Conservation (phyloP, 2,113 vertebrate genomes). For the Dasyurus viverrinus region DNA sequence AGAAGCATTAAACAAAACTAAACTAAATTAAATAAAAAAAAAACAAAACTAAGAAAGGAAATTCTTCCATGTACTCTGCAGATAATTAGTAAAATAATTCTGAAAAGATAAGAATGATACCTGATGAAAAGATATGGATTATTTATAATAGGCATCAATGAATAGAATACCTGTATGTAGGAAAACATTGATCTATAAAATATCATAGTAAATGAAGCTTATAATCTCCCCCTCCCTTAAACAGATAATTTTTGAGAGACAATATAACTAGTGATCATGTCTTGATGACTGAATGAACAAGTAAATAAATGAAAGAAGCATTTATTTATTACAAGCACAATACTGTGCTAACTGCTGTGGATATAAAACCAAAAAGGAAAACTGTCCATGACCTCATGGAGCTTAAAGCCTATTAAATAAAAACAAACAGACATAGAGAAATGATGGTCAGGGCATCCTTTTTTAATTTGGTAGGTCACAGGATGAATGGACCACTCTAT, state of each 20-base stretch:
- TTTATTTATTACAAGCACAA: background rate
- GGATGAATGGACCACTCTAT: background rate
- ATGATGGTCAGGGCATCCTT: background rate
- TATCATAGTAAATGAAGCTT: background rate
- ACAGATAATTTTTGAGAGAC: constrained; percentile 26
- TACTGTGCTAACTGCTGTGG: background rate
- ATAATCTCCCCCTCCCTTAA: constrained; percentile 4
- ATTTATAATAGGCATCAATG: background rate
- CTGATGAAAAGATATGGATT: background rate
- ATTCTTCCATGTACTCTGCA: background rate
- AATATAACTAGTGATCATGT: constrained; percentile 29
- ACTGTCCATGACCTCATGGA: background rate
- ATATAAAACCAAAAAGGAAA: background rate
- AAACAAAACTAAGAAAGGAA: background rate
- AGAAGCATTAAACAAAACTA: background rate
- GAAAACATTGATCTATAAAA: background rate
- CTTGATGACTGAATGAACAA: background rate
- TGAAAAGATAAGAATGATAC: background rate
- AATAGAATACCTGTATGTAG: background rate
- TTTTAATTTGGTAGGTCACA: background rate
- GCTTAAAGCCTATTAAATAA: too few relatives aligned
- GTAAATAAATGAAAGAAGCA: background rate
- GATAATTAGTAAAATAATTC: background rate
- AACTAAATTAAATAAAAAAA: background rate
- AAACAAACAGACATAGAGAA: background rate